phyloP scores from a whole-genome alignment of 2,113 vertebrate genomes.

The Danio rerio region DNA sequence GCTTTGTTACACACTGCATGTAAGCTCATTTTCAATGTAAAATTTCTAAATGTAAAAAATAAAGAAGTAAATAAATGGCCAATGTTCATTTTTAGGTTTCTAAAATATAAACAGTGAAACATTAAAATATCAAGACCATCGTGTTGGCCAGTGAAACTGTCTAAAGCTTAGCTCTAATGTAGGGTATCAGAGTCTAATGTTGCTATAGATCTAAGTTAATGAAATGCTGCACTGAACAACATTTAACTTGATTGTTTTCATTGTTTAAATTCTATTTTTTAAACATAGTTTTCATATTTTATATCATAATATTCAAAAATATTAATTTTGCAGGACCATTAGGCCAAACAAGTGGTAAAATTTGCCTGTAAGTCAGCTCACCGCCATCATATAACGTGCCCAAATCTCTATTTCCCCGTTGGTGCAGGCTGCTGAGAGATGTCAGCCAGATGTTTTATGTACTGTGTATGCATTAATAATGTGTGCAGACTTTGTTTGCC shows the following conservation, averaged over 20 bases:
- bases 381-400: too few species aligned
- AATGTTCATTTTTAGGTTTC: neutral
- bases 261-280: neutral
- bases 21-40: too few species aligned
- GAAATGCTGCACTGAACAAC: neutral
- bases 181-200: neutral
- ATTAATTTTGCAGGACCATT: neutral
- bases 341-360: too few species aligned
- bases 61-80: neutral
- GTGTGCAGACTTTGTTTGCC: neutral
- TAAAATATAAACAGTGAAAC: neutral
- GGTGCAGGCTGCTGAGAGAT: neutral
- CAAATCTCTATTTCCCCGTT: too few species aligned
- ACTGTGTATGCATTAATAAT: neutral
- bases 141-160: neutral
- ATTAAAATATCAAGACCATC: neutral
- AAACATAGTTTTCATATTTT: neutral
- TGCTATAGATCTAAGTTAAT: neutral
- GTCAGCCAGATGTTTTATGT: constrained; percentile 1
- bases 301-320: neutral
- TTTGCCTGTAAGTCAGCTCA: too few species aligned
- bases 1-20: too few species aligned
- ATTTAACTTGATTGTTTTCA: neutral
- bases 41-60: too few species aligned
- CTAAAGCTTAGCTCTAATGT: too few species aligned